These are phyloP conservation scores for Scortum barcoo DNA, from an alignment of 2,113 vertebrate genomes.

Conservation along the genomic window DNA sequence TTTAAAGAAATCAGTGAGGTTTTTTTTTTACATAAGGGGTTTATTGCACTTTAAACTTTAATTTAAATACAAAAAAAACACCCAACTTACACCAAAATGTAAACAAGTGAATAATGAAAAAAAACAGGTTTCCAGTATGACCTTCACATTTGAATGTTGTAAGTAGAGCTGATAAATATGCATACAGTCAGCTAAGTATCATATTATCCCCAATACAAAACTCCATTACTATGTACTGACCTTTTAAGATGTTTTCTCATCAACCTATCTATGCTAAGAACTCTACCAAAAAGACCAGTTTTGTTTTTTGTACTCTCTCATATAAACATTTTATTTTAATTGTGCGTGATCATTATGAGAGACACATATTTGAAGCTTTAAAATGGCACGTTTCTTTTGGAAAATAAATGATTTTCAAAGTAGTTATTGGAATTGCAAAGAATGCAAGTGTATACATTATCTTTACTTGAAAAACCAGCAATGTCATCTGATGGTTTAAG, in stretches of 20 bases:
- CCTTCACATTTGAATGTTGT: slow-evolving; percentile 26
- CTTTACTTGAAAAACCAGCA: slow-evolving; percentile 1
- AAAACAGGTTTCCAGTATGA: slow-evolving; percentile 35
- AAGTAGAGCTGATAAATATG: slow-evolving; percentile 46
- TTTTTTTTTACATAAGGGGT: slow-evolving; percentile 36
- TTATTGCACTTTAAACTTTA: slow-evolving; percentile 81
- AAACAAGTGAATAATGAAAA: slow-evolving; percentile 34
- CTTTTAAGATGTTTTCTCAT: slow-evolving; percentile 23
- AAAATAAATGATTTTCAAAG: slow-evolving; percentile 8
- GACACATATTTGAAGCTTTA: slow-evolving; percentile 41
- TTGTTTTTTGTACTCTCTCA: neutral
- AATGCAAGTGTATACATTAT: slow-evolving; percentile 11
- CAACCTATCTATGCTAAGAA: slow-evolving; percentile 1
- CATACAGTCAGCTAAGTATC: slow-evolving; percentile 23
- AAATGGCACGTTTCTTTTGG: slow-evolving; percentile 63
- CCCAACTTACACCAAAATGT: slow-evolving; percentile 33
- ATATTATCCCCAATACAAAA: slow-evolving; percentile 21
- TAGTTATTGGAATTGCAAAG: slow-evolving; percentile 6
- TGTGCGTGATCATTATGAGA: slow-evolving; percentile 19
- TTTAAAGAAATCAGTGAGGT: neutral
- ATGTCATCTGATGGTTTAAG: neutral
- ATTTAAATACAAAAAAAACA: slow-evolving; percentile 67
- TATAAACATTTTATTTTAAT: slow-evolving; percentile 6
- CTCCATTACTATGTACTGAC: slow-evolving; percentile 30
- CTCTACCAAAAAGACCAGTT: slow-evolving; percentile 8